Evolutionary conservation across 2,888 invertebrate species (phyloP), one percentile per base, ranked within the genome.

Genomic region (Miltochrista miniata): DNA sequence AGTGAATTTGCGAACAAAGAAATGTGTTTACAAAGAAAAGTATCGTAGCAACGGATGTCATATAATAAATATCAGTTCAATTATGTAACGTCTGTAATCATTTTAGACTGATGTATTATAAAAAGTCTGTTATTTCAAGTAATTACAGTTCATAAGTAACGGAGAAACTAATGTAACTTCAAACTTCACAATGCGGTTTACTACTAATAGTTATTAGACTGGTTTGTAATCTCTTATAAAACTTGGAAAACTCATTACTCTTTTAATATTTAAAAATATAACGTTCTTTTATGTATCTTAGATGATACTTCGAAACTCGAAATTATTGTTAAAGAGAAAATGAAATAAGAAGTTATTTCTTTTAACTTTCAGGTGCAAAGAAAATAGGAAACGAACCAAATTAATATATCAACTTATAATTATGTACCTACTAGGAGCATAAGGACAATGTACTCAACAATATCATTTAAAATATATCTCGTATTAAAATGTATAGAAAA

Each of bases 11-110:
- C 66, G 76, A 76, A 82, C 79, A 83, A 82, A 84, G 79, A 76
- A 77, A 79, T 74, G 72, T 85, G 87, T 87, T 88, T 85, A 85
- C 84, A 78, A 81, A 75, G 76, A 83, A 83, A 87, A 83, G 85
- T 87, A 83, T 72, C 86, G 59, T 86, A 87, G 86, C 86, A 87
- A 87, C 87, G 74, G 64, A 68, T 69, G 61, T 67, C 65, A 67
- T 64, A 24, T 24, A 67, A 70, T 69, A 64, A 63, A 64, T 70
- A 68, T 72, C 70, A 72, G 69, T 68, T 62, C 59, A 70, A 71
- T 73, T 74, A 76, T 71, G 72, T 79, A 75, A 76, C 68, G 48
- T 68, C 54, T 59, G 56, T 64, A 60, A 63, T 64, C 57, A 61
- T 60, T 56, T 56, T 35, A 49, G 59, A 48, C 44, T 55, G 57